Conservation (phyloP, 2,113 vertebrate species). For the Rhinoderma darwinii region DNA sequence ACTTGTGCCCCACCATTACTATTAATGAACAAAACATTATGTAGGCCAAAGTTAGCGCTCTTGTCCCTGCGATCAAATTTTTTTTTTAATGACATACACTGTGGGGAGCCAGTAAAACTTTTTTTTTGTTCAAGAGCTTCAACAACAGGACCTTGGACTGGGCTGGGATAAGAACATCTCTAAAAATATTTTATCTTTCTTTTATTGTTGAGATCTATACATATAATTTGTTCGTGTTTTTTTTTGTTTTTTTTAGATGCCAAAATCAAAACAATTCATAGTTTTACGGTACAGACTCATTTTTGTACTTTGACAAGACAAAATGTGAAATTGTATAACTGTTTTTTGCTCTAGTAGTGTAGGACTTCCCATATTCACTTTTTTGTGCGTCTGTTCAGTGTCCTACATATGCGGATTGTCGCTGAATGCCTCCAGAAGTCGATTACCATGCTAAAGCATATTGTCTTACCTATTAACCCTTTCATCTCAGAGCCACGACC, state of each 20-base stretch:
- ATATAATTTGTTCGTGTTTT: no score
- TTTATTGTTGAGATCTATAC: neutral
- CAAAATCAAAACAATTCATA: conserved; percentile 55
- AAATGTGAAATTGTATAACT: conserved; percentile 36
- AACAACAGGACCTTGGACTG: conserved; percentile 10
- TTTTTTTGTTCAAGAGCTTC: neutral
- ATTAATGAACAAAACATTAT: conserved; percentile 68
- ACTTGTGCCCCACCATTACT: conserved; percentile 67
- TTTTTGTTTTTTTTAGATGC: conserved; percentile 53
- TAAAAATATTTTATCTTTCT: neutral
- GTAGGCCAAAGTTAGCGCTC: conserved; percentile 79
- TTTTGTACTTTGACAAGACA: conserved; percentile 40
- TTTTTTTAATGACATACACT: conserved; percentile 64
- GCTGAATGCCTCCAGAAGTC: neutral
- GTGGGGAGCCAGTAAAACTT: conserved; percentile 56
- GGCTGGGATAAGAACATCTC: conserved; percentile 13
- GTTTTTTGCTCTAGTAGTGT: neutral
- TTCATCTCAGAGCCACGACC: conserved; percentile 38
- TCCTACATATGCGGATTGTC: neutral
- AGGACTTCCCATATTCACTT: conserved; percentile 24
- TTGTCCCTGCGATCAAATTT: conserved; percentile 69
- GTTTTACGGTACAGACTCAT: conserved; percentile 23
- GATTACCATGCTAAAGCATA: neutral
- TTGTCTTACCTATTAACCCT: conserved; percentile 29
- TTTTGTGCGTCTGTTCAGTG: neutral